These are phyloP conservation scores for Cosmopolites sordidus DNA, from an alignment of 2,888 invertebrate genomes.

Conservation along the genomic window DNA sequence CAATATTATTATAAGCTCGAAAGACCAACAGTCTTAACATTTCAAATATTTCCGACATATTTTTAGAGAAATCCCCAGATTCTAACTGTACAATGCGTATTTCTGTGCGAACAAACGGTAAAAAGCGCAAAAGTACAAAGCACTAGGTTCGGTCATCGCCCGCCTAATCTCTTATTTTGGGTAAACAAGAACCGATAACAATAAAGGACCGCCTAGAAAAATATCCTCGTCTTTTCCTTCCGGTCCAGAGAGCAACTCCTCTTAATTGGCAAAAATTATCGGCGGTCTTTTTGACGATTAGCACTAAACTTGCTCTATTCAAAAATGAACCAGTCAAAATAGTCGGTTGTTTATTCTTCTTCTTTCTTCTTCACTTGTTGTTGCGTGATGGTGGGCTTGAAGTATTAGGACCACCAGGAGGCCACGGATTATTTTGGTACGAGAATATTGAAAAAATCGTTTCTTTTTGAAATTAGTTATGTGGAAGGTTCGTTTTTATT, in stretches of 20 bases:
- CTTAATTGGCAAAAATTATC: conserved; percentile 16
- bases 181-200: conserved; percentile 31
- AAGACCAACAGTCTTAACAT: no score
- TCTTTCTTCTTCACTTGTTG: conserved; percentile 7
- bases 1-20: no score
- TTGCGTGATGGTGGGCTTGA: conserved; percentile 8
- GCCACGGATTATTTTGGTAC: no score
- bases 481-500: no score
- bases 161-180: conserved; percentile 32
- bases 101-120: conserved; percentile 16
- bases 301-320: conserved; percentile 10
- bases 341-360: conserved; percentile 17
- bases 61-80: no score
- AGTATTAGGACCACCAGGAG: no score
- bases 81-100: conserved; percentile 22
- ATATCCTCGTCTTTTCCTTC: conserved; percentile 30
- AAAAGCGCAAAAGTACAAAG: conserved; percentile 22
- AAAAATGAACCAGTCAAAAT: conserved; percentile 18
- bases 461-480: no score
- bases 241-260: conserved; percentile 29
- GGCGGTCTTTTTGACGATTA: conserved; percentile 16
- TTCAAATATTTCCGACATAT: no score
- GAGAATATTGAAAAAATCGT: no score
- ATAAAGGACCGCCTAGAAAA: conserved; percentile 29
- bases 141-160: conserved; percentile 27